Evolutionary conservation across 2,888 invertebrate genomes (phyloP).

Genomic region (Girardia tigrina): DNA sequence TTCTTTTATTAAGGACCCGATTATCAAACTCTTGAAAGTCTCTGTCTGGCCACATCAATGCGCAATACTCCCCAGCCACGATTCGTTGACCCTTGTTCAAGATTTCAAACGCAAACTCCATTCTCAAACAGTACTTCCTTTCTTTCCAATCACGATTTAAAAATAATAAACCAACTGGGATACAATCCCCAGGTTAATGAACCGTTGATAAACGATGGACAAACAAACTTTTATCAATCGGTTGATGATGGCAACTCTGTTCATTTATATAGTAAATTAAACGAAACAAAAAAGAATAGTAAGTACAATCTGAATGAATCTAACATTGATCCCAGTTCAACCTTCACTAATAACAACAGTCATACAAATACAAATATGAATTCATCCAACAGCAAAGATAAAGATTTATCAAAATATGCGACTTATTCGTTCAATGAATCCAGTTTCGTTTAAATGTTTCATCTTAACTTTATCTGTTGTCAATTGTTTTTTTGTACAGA

Average conservation of each 20-base stretch:
- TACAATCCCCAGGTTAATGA: background rate
- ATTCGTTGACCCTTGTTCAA: conserved; percentile 3
- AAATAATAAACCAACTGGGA: background rate
- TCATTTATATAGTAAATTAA: background rate
- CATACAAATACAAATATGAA: background rate
- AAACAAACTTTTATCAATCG: background rate
- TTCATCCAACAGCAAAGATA: background rate
- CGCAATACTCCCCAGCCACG: background rate
- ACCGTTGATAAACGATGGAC: background rate
- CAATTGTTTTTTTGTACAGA: conserved; percentile 14
- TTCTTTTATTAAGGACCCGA: background rate
- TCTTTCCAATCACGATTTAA: background rate
- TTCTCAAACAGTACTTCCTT: background rate
- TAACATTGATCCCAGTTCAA: background rate
- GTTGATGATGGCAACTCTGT: background rate
- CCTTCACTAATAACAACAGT: background rate
- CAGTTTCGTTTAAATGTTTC: background rate
- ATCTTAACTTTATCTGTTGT: background rate
- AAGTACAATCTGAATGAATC: background rate
- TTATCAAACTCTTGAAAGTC: conserved; percentile 23
- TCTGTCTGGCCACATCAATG: conserved; percentile 8
- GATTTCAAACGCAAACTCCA: background rate
- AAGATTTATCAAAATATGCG: background rate
- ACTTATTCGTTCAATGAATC: background rate
- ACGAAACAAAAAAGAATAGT: conserved; percentile 14